phyloP scores from a whole-genome alignment of 2,888 invertebrate species.

The Temnothorax rugatulus region DNA sequence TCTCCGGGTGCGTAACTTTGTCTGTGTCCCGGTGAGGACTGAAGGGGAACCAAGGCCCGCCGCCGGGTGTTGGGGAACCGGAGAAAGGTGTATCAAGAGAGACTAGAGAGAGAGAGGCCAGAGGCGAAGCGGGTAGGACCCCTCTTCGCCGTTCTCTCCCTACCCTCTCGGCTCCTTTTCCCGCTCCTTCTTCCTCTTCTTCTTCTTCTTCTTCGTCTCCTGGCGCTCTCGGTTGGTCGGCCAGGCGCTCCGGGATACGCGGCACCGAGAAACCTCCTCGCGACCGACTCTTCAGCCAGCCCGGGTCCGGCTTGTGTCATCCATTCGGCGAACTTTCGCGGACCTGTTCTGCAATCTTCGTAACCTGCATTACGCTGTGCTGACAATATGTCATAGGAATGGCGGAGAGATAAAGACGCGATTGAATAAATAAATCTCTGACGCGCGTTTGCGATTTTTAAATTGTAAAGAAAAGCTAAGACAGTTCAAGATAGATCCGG shows the following conservation, averaged over 20 bases:
- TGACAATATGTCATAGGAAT: not conserved
- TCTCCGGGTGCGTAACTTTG: slow-evolving; percentile 82
- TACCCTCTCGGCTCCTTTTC: slow-evolving; percentile 31
- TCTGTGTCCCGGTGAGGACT: slow-evolving; percentile 83
- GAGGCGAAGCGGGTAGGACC: slow-evolving; percentile 67
- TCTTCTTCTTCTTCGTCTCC: slow-evolving; percentile 33
- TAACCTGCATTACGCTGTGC: not conserved
- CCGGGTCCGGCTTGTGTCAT: slow-evolving; percentile 8
- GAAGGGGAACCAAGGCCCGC: slow-evolving; percentile 79
- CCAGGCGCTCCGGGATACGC: slow-evolving; percentile 22
- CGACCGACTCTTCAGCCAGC: slow-evolving; percentile 28
- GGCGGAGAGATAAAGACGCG: not conserved
- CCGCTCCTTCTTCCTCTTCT: slow-evolving; percentile 48
- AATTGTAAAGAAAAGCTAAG: not conserved
- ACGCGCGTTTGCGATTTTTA: not conserved
- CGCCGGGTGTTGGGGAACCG: slow-evolving; percentile 79
- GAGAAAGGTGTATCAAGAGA: slow-evolving; percentile 81
- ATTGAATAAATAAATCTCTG: not conserved
- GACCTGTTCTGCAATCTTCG: not conserved
- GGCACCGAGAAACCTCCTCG: slow-evolving; percentile 7
- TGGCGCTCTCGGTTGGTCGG: slow-evolving; percentile 49
- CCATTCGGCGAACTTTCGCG: slow-evolving; percentile 10
- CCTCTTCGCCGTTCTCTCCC: slow-evolving; percentile 66
- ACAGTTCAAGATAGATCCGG: slow-evolving; percentile 35
- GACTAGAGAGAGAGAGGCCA: slow-evolving; percentile 67